A percentile compares a stretch with the other conserved stretches of the same genome.
Evolutionary conservation across 2,113 vertebrate species (phyloP).

Genomic region (Oreamnos americanus): DNA sequence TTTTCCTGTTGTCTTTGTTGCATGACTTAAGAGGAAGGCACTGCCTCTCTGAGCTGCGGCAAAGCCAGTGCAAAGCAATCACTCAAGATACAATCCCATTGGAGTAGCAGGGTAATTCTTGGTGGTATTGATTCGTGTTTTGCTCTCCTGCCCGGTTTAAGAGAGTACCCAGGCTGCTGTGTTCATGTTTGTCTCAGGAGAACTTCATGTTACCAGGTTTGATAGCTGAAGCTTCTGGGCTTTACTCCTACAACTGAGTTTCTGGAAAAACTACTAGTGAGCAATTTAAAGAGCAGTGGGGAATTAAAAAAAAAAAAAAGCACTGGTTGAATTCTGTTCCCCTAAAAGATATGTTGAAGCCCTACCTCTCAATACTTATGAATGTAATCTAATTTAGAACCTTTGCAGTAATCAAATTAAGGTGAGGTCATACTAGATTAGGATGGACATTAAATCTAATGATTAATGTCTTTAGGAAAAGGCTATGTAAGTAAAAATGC

Average conservation of each 20-base stretch:
- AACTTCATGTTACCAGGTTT: not conserved
- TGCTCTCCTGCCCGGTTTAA: not conserved
- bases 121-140: not conserved
- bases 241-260: not conserved
- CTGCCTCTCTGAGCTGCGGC: not conserved
- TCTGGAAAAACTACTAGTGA: not conserved
- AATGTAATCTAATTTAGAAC: not conserved
- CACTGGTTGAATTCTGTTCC: not conserved
- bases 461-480: not conserved
- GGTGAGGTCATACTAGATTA: not conserved
- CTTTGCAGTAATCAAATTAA: not conserved
- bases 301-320: not conserved
- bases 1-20: constrained; percentile 59
- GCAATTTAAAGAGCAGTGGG: not conserved
- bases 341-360: not conserved
- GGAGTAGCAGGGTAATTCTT: not conserved
- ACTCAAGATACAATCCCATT: not conserved
- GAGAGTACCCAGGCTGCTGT: not conserved
- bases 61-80: not conserved
- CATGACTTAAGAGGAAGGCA: not conserved
- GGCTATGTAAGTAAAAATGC: not conserved
- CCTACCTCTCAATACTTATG: not conserved
- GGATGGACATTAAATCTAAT: not conserved
- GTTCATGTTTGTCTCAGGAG: not conserved
- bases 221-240: not conserved